Base-by-base conservation (phyloP, 2,797 vertebrate genomes). In the Hylomyscus alleni region DNA sequence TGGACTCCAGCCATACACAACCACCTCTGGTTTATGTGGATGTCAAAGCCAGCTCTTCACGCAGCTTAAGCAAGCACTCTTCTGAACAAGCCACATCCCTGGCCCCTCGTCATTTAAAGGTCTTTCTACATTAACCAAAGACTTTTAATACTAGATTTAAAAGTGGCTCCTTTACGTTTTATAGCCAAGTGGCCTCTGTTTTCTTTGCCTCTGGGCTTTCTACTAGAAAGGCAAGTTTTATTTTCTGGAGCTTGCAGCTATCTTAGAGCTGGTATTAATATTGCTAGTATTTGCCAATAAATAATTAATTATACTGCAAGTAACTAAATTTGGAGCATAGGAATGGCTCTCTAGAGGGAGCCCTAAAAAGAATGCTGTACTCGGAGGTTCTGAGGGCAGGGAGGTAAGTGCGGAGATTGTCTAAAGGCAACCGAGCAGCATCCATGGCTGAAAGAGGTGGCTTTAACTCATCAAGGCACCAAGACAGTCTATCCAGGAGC, bases 211-310 rank as follows among this genome's bases (percentile, higher is more conserved):
- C 54, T 31, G 52, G 13, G 14, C 67, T 87, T 95, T 60, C 20
- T 67, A 82, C 6, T n/a, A 90, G 90, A 83, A 91, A 67, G 91
- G 65, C 52, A 34, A 50, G 50, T 80, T 75, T 62, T 34, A 24
- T 65, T 93, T 94, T 83, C 56, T 81, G 75, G 62, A 69, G 44
- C 19, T 83, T 52, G 6, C 6, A 58, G 78, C 34, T 54, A 6
- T 69, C 73, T 93, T 75, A 81, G 87, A 95, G 65, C 10, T 73
- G 87, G 50, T 56, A 58, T 83, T 47, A 83, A 31, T 60, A 76
- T 58, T 89, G 37, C 34, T 95, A 90, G 60, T 13, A 31, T 73
- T 91, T 54, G 77, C 44, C 60, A 94, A 69, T 54, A 60, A 93
- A 85, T 58, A 65, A 76, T 69, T 72, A 88, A 75, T 76, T 65